These are phyloP conservation scores for Probaryconus sp. DNA, from an alignment of 1,140 invertebrate species.

Conservation along the genomic window DNA sequence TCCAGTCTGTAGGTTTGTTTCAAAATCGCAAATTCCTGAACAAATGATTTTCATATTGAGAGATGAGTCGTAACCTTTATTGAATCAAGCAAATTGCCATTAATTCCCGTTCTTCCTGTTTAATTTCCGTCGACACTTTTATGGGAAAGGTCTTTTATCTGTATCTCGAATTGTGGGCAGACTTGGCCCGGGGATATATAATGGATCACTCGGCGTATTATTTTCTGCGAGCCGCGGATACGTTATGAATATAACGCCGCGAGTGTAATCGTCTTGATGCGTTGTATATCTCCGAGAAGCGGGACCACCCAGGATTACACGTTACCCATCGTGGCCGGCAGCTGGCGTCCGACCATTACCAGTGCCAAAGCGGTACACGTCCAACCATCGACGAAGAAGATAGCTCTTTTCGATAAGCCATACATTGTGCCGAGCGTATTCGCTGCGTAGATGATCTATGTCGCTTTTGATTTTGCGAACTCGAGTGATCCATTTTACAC, in stretches of 20 bases:
- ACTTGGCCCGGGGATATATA: conserved; percentile 44
- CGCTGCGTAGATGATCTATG: background rate
- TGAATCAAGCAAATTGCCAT: conserved; percentile 12
- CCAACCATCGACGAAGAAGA: conserved; percentile 34
- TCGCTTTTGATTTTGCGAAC: background rate
- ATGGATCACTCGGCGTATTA: conserved; percentile 61
- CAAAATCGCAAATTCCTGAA: no score
- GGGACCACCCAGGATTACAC: conserved; percentile 63
- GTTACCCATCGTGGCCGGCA: conserved; percentile 56
- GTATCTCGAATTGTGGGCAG: conserved; percentile 34
- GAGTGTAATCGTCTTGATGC: conserved; percentile 54
- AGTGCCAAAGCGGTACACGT: conserved; percentile 26
- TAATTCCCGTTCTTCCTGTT: conserved; percentile 26
- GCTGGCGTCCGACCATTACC: conserved; percentile 51
- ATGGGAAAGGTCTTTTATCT: conserved; percentile 20
- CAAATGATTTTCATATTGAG: no score
- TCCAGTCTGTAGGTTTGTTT: no score
- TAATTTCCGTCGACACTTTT: conserved; percentile 37
- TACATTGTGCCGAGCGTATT: conserved; percentile 21
- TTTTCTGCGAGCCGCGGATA: conserved; percentile 57
- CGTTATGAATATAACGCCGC: conserved; percentile 62
- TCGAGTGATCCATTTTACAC: conserved; percentile 1
- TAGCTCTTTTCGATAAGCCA: conserved; percentile 41
- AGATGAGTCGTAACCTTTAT: conserved; percentile 10
- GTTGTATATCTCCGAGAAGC: conserved; percentile 40